Evolutionary conservation across 2,113 vertebrate genomes (phyloP).

Genomic region (Xiphophorus hellerii): DNA sequence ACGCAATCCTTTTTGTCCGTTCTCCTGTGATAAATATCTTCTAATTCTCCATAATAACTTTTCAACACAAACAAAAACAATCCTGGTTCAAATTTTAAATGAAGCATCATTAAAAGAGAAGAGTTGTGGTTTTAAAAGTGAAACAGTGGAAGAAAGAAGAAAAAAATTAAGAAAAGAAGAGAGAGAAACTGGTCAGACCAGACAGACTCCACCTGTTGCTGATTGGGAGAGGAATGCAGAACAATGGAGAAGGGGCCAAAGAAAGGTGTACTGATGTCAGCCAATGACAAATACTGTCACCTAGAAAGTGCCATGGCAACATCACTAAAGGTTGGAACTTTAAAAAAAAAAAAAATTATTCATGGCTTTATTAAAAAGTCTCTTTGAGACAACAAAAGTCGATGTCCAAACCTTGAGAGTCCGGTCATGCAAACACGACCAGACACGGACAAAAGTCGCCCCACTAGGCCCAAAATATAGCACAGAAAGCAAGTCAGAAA

Average conservation of each 20-base stretch:
- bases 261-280: not conserved
- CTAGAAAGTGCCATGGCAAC: not conserved
- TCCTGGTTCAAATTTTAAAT: not conserved
- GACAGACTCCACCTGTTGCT: constrained; percentile 51
- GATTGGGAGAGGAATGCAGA: constrained; percentile 56
- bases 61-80: not conserved
- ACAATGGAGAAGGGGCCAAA: constrained; percentile 11
- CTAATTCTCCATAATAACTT: constrained; percentile 2
- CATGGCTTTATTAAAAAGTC: too few relatives aligned
- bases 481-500: constrained; percentile 38
- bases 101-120: not conserved
- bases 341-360: too few relatives aligned
- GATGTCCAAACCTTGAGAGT: not conserved
- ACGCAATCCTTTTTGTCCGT: not conserved
- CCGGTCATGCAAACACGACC: not conserved
- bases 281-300: not conserved
- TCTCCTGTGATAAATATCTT: not conserved
- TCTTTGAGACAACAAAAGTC: too few relatives aligned
- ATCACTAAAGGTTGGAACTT: not conserved
- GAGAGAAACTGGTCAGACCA: constrained; percentile 51
- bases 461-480: not conserved
- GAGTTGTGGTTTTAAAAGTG: not conserved
- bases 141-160: not conserved
- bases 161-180: not conserved
- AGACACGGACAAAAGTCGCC: not conserved